Percentiles rank a stretch among this genome's conserved stretches.
Conservation (phyloP, 2,888 invertebrate genomes). For the Dendrolimus pini region DNA sequence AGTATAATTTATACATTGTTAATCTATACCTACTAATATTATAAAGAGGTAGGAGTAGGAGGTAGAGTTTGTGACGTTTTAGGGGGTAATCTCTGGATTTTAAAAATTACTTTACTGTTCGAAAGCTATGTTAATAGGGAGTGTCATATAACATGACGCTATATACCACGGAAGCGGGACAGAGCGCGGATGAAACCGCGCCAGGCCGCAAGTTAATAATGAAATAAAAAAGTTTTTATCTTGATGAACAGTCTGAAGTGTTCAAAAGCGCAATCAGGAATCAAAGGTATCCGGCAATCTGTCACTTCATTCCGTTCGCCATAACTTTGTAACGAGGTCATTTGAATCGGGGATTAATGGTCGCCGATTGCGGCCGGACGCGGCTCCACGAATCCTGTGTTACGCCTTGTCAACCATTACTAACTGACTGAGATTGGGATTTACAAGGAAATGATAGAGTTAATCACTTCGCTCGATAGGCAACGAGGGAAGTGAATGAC, state of each 20-base stretch:
- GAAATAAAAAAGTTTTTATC: too few species aligned
- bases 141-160: too few species aligned
- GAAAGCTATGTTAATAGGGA: too few species aligned
- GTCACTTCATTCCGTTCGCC: slow-evolving; percentile 1
- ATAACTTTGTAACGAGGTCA: background rate
- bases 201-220: too few species aligned
- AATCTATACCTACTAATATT: too few species aligned
- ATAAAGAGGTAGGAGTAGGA: too few species aligned
- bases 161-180: too few species aligned
- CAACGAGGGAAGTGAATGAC: background rate
- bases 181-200: too few species aligned
- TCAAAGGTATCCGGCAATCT: slow-evolving; percentile 2
- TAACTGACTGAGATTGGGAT: background rate
- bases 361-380: background rate
- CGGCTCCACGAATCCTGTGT: slow-evolving; percentile 2
- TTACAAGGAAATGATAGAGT: background rate
- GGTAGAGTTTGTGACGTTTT: too few species aligned
- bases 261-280: background rate
- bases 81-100: too few species aligned
- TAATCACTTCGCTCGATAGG: background rate
- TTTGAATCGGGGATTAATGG: slow-evolving; percentile 4
- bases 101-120: too few species aligned
- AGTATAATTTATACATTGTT: too few species aligned
- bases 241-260: background rate
- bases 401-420: slow-evolving; percentile 4